Conservation (phyloP, 2,797 vertebrate species). For the Echiichthys vipera region DNA sequence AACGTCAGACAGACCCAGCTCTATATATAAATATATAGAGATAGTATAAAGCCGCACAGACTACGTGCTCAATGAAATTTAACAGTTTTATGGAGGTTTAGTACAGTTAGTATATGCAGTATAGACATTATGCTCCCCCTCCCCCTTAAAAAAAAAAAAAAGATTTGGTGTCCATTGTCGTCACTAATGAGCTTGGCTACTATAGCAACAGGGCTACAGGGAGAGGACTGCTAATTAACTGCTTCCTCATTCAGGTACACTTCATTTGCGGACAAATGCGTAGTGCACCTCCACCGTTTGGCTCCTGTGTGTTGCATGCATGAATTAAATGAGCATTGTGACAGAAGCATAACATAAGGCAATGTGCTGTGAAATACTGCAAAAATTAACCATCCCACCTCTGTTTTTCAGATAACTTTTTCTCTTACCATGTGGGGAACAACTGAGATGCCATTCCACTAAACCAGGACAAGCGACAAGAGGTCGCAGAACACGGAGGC, state of each 20-base stretch:
- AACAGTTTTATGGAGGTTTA: background rate
- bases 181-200: slow-evolving; percentile 63
- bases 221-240: slow-evolving; percentile 64
- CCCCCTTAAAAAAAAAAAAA: slow-evolving; percentile 33
- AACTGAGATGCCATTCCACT: slow-evolving; percentile 45
- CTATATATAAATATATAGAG: too few relatives aligned
- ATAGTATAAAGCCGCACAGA: background rate
- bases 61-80: background rate
- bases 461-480: slow-evolving; percentile 14
- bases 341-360: slow-evolving; percentile 1
- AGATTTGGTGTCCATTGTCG: slow-evolving; percentile 27
- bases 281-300: slow-evolving; percentile 22
- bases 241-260: slow-evolving; percentile 44
- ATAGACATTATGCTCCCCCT: background rate
- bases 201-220: slow-evolving; percentile 68
- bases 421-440: slow-evolving; percentile 59
- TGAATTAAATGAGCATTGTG: slow-evolving; percentile 4
- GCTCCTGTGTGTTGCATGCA: slow-evolving; percentile 3
- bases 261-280: slow-evolving; percentile 37
- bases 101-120: background rate
- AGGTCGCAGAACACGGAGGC: background rate
- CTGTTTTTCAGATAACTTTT: slow-evolving; percentile 62
- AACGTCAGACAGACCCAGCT: too few relatives aligned
- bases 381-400: slow-evolving; percentile 17
- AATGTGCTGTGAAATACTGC: slow-evolving; percentile 36